A percentile compares a stretch with the other conserved stretches of the same genome.
phyloP scores from a whole-genome alignment of 2,888 invertebrate species.

The Sinotaia quadrata region DNA sequence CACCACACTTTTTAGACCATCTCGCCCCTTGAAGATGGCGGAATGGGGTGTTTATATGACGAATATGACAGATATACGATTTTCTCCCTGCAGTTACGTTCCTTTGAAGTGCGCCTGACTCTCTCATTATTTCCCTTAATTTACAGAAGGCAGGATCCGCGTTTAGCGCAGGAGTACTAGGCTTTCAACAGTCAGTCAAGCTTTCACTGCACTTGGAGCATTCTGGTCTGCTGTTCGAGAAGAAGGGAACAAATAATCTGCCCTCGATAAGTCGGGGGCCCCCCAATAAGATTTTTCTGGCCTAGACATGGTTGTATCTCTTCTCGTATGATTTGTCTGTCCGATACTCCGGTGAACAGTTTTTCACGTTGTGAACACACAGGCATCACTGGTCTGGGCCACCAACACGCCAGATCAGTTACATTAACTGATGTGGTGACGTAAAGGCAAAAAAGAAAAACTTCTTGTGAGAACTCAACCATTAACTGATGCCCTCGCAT shows the following conservation, averaged over 20 bases:
- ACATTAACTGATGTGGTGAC: too few relatives aligned
- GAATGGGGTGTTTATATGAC: constrained; percentile 26
- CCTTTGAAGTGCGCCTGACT: constrained; percentile 15
- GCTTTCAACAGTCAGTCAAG: not conserved
- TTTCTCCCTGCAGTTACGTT: constrained; percentile 12
- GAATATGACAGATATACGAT: constrained; percentile 25
- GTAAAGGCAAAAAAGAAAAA: too few relatives aligned
- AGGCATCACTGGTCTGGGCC: too few relatives aligned
- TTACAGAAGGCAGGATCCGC: not conserved
- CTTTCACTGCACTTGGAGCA: not conserved
- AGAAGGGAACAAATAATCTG: constrained; percentile 13
- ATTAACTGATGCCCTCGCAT: too few relatives aligned
- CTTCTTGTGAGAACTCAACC: too few relatives aligned
- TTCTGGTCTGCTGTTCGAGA: not conserved
- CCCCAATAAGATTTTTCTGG: constrained; percentile 11
- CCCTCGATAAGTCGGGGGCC: constrained; percentile 18
- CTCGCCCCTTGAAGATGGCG: not conserved
- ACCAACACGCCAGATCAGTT: too few relatives aligned
- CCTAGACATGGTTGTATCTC: too few relatives aligned
- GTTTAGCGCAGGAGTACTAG: not conserved
- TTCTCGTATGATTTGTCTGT: too few relatives aligned
- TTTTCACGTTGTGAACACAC: too few relatives aligned
- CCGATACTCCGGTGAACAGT: too few relatives aligned
- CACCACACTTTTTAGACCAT: not conserved
- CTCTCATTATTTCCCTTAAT: constrained; percentile 4